Evolutionary conservation across 2,113 vertebrate genomes (phyloP), one percentile per base, ranked within the genome.

Genomic region (Salminus brasiliensis): DNA sequence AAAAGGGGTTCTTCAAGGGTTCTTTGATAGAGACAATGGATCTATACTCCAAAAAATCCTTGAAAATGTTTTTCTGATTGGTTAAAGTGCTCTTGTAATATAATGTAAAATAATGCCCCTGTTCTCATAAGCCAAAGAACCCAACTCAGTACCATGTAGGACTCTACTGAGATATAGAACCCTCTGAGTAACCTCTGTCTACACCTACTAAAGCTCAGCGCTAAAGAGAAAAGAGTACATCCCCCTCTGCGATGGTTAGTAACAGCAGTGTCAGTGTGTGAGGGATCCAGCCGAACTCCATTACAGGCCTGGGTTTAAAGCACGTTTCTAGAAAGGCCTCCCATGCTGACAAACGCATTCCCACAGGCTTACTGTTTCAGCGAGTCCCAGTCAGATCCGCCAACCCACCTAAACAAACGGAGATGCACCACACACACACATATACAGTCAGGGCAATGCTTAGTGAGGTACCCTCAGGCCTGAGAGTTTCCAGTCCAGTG

Each of bases 331-430:
- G 49, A 36, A 21, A 47, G 39, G 74, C 36, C 39, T 71, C n/a
- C 16, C 57, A 47, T 59, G 72, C 81, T 79, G 77, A 67, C 47
- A 72, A 71, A 27, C 2, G 29, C 72, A 66, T 83, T 79, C 81
- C 57, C 30, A 39, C 32, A 45, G 45, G 27, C 57, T 82, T 62
- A 82, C 52, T 74, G 76, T 43, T 15, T 72, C 67, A 49, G 63
- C 65, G 49, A 75, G 76, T 18, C 76, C 49, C 71, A 75, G 76
- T 25, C 76, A 67, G 55, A 80, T 71, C 73, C 60, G 29, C 60
- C n/a, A 63, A 59, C 9, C 34, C 43, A 21, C 18, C 43, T 66
- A 29, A 76, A 45, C 74, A 57, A 76, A 57, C 66, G 13, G 34
- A 82, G n/a, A 55, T 16, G 9, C 43, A 4, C 34, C 29, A 60